These are phyloP conservation scores for Pseudomyrmex concolor DNA, from an alignment of 1,140 invertebrate species.

Conservation along the genomic window DNA sequence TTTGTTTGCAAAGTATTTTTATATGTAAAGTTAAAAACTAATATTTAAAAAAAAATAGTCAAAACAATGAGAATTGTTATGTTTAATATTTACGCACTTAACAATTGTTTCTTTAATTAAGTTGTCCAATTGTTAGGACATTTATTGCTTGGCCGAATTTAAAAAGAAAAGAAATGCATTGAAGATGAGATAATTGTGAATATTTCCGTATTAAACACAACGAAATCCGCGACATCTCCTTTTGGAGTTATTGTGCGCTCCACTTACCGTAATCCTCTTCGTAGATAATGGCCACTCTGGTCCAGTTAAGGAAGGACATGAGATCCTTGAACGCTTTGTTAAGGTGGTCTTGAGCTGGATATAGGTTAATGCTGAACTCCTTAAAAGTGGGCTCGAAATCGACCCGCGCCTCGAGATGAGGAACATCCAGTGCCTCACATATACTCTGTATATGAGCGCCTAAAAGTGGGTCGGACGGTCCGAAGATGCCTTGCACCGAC, in stretches of 20 bases:
- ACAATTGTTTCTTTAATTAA: too few species aligned
- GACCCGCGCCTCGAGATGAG: conserved; percentile 93
- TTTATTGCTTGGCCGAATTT: too few species aligned
- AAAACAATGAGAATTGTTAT: too few species aligned
- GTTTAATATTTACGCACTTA: too few species aligned
- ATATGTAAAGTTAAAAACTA: too few species aligned
- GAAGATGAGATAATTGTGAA: background rate
- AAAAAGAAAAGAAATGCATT: background rate
- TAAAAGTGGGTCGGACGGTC: conserved; percentile 92
- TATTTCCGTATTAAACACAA: too few species aligned
- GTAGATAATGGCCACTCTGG: conserved; percentile 96
- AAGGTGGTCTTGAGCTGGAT: conserved; percentile 93
- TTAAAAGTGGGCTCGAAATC: conserved; percentile 89
- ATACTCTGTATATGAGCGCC: conserved; percentile 95
- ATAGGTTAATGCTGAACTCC: conserved; percentile 95
- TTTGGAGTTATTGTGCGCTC: background rate
- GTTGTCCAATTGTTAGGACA: too few species aligned
- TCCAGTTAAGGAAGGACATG: conserved; percentile 96
- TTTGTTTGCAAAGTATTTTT: too few species aligned
- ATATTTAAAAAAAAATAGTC: too few species aligned
- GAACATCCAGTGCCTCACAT: conserved; percentile 94
- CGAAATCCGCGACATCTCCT: background rate
- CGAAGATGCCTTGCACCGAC: conserved; percentile 95
- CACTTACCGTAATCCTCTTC: conserved; percentile 93
- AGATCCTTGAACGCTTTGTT: conserved; percentile 95